Evolutionary conservation across 92 coral and sea anemone genomes (phyloP), one percentile per base, ranked within the genome.

Genomic region (Porites evermanni): DNA sequence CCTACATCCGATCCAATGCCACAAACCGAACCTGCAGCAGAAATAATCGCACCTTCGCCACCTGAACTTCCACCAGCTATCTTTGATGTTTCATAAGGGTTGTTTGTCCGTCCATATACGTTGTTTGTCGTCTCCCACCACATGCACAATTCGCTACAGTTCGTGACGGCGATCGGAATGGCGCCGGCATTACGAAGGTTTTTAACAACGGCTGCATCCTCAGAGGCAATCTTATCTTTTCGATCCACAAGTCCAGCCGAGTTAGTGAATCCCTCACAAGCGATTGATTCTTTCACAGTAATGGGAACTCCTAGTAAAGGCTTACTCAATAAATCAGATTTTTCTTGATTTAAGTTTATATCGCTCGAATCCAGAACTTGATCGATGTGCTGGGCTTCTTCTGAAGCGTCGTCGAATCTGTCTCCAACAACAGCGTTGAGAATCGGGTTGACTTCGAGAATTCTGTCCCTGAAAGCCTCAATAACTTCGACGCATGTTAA

Each of bases 101-200:
- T 94, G 75, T 90, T 92, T 8, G 98, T 94, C 59, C 95, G 87
- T 44, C 98, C 98, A 47, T 94, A 92, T 23, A 94, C 87, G 47
- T 88, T 92, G 74, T 94, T 94, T 7, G 87, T 89, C 5, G 98
- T 94, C 74, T 94, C 98, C 95, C 95, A 94, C 98, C 98, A 94
- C 98, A 94, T 92, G 63, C 95, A 94, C 78, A 94, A n/a, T 74
- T 94, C 98, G 64, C 98, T 94, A 59, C 98, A 94, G 90, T 94
- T 94, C 47, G 98, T 94, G 53, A 94, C 94, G 64, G 98, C 98
- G 24, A 92, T 72, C 63, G 95, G 95, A 24, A 94, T 90, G 2
- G 95, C 98, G 63, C 98, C 98, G 44, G 95, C 95, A 53, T 59
- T 53, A 51, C 88, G 91, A 66, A 94, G 94, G 84, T 94, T 94